Evolutionary conservation across 1,140 invertebrate species (phyloP).

Genomic region (Drosophila equinoxialis): DNA sequence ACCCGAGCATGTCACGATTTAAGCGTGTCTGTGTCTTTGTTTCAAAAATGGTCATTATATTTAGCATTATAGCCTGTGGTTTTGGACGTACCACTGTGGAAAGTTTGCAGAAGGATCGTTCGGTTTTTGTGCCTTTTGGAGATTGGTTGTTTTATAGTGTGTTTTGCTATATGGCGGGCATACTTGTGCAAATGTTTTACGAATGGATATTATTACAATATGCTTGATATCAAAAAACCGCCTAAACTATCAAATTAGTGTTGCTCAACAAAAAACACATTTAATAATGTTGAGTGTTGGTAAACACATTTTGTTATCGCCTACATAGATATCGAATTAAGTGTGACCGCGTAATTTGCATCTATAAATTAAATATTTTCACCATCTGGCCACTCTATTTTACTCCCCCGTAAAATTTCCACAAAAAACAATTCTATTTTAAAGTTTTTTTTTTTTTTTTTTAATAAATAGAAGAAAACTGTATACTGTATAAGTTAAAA

Average conservation of each 20-base stretch:
- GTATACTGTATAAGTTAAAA: conserved; percentile 32
- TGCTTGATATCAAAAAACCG: neutral
- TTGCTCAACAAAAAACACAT: too few species aligned
- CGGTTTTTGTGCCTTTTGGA: neutral
- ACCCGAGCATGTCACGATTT: conserved; percentile 33
- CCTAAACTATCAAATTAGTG: neutral
- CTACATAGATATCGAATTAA: too few species aligned
- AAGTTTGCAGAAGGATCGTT: conserved; percentile 18
- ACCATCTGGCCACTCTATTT: too few species aligned
- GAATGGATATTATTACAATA: conserved; percentile 5
- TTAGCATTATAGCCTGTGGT: conserved; percentile 1
- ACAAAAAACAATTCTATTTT: too few species aligned
- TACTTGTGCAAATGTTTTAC: neutral
- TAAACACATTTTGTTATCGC: too few species aligned
- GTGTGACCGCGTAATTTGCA: too few species aligned
- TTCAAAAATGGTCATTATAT: conserved; percentile 25
- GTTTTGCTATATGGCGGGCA: neutral
- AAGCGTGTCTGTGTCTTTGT: conserved; percentile 44
- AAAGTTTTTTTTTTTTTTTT: conserved; percentile 1
- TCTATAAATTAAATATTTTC: too few species aligned
- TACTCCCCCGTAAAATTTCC: too few species aligned
- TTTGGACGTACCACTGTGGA: conserved; percentile 19
- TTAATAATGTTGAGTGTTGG: too few species aligned
- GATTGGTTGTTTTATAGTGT: neutral
- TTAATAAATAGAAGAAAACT: conserved; percentile 20